Percentiles rank a stretch among this genome's conserved stretches.
Conservation (phyloP, 2,888 invertebrate genomes). For the Caenorhabditis auriculariae region DNA sequence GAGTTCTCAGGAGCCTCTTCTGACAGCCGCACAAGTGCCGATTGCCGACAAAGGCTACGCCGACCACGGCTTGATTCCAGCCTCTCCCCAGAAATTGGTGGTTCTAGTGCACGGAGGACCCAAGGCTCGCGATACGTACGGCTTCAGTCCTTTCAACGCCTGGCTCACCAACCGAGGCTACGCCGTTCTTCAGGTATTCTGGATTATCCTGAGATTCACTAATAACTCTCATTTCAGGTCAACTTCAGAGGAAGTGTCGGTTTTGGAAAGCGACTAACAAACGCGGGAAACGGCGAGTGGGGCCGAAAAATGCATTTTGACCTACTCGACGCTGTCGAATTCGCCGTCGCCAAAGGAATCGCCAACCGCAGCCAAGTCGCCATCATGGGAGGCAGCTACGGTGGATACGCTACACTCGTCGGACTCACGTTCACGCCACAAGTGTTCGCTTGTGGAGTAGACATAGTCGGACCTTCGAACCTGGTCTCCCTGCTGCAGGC, state of each 20-base stretch:
- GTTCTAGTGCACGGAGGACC: constrained; percentile 61
- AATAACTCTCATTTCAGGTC: constrained; percentile 27
- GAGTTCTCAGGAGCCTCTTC: constrained; percentile 33
- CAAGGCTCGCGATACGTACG: constrained; percentile 58
- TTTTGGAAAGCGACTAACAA: constrained; percentile 59
- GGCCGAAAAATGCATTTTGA: constrained; percentile 63
- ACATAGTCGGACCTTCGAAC: constrained; percentile 62
- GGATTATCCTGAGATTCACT: background rate
- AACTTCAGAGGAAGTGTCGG: constrained; percentile 62
- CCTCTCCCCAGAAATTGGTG: constrained; percentile 54
- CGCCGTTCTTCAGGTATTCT: constrained; percentile 54
- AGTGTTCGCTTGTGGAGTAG: constrained; percentile 60
- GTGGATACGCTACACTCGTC: constrained; percentile 62
- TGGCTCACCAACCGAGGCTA: constrained; percentile 61
- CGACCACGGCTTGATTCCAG: constrained; percentile 56
- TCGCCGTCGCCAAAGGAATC: constrained; percentile 53
- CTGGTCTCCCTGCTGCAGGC: constrained; percentile 59
- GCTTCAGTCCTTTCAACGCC: constrained; percentile 56
- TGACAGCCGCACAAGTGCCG: constrained; percentile 45
- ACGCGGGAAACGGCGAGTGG: constrained; percentile 63
- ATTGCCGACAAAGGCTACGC: constrained; percentile 51
- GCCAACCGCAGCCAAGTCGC: constrained; percentile 49
- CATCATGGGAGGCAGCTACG: constrained; percentile 59
- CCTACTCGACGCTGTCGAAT: constrained; percentile 61
- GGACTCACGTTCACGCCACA: constrained; percentile 62